These are phyloP conservation scores for Amiota communis DNA, from an alignment of 2,888 invertebrate species.

Conservation along the genomic window DNA sequence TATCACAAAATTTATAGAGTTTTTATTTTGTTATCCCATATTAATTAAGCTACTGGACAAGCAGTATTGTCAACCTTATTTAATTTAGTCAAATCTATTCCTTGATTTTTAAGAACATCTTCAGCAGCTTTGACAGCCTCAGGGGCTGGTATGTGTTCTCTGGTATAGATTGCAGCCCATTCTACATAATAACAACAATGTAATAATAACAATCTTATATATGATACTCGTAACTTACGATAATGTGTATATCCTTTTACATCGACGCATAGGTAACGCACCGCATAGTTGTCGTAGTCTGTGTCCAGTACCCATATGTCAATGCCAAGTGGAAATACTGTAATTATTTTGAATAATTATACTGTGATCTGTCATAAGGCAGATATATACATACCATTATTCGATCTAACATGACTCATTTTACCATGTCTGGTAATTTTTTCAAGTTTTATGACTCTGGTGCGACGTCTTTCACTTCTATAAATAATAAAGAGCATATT, in stretches of 20 bases:
- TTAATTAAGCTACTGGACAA: conserved; percentile 36
- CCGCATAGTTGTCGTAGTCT: conserved; percentile 77
- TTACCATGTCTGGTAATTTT: too few relatives aligned
- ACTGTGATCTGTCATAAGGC: conserved; percentile 5
- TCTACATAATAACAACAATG: conserved; percentile 32
- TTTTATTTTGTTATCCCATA: not conserved
- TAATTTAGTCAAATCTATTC: conserved; percentile 26
- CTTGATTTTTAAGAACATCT: not conserved
- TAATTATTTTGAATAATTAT: not conserved
- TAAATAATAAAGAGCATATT: too few relatives aligned
- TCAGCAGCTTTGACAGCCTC: not conserved
- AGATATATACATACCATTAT: not conserved
- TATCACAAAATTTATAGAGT: not conserved
- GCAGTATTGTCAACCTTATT: conserved; percentile 29
- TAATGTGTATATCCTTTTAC: conserved; percentile 5
- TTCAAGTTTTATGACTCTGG: too few relatives aligned
- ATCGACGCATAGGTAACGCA: conserved; percentile 77
- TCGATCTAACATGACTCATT: not conserved
- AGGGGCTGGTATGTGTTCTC: conserved; percentile 24
- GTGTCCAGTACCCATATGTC: conserved; percentile 74
- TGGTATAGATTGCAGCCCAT: conserved; percentile 39
- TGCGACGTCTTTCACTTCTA: too few relatives aligned
- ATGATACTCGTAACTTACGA: too few relatives aligned
- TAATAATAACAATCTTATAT: too few relatives aligned
- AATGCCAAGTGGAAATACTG: conserved; percentile 26